A percentile compares a stretch with the other conserved stretches of the same genome.
These are phyloP conservation scores for Sarcophaga subvicina DNA, from an alignment of 2,888 invertebrate species.

Conservation along the genomic window DNA sequence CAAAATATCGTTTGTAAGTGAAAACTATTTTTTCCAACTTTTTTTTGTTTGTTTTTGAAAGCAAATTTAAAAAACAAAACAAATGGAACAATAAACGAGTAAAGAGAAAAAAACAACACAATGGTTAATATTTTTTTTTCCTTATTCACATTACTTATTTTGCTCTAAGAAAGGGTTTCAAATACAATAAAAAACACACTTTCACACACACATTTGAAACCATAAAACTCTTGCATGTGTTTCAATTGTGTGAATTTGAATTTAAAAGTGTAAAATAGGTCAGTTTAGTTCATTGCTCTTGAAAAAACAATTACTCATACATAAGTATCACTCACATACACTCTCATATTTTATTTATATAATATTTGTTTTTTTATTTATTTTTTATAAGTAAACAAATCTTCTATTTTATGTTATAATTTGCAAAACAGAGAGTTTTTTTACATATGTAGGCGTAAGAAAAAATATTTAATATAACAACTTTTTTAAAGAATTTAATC, in stretches of 20 bases:
- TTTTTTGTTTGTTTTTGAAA: too few relatives aligned
- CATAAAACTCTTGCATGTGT: constrained; percentile 9
- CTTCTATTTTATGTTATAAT: constrained; percentile 20
- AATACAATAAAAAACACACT: constrained; percentile 8
- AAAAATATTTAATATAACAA: too few relatives aligned
- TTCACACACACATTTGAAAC: constrained; percentile 23
- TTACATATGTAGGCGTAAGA: background rate
- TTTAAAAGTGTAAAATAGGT: constrained; percentile 27
- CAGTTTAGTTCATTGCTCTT: constrained; percentile 39
- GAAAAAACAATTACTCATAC: constrained; percentile 20
- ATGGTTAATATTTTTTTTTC: background rate
- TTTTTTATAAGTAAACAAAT: constrained; percentile 8
- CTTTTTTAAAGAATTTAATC: too few relatives aligned
- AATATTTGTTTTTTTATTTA: background rate
- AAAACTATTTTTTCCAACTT: constrained; percentile 28
- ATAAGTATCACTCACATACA: background rate
- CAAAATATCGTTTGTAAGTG: constrained; percentile 49
- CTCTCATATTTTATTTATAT: background rate
- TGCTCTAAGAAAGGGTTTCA: background rate
- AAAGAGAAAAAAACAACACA: background rate
- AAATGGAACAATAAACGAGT: constrained; percentile 2
- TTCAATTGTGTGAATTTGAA: background rate
- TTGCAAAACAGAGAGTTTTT: background rate
- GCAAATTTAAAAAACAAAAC: background rate
- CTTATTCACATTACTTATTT: background rate